Evolutionary conservation across 2,113 vertebrate genomes (phyloP), one percentile per base, ranked within the genome.

Genomic region (Oostethus manadensis): DNA sequence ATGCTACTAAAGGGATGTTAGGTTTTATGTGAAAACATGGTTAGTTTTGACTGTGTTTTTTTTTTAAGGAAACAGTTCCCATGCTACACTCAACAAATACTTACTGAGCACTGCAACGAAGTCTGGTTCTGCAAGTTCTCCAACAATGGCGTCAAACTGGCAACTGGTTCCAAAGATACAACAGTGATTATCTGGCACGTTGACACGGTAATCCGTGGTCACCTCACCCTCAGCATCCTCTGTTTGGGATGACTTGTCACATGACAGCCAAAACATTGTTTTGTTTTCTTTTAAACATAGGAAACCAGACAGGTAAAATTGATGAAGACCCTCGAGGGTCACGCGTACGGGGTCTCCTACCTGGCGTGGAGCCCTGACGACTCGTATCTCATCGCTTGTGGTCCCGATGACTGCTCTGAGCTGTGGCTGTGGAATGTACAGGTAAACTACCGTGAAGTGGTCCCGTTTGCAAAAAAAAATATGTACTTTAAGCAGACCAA

Each of bases 81-180:
- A 6, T 98, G 96, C 86, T 95, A 95, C 81, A 98, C 96, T 59
- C 94, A 97, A 81, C 96, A 98, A 86, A 94, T 98, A 73, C 90
- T 98, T 47, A 98, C 96, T 1, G 95, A 98, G 68, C 96, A 98
- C 87, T 98, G 96, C 87, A 98, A 98, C 51, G 96, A 98, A 87
- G 95, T 98, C 21, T 98, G 96, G 96, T 98, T 98, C 90, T 98
- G 96, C 88, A 97, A 97, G 84, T 98, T 98, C 82, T 97, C 96
- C 79, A 97, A 97, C 0, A 93, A 98, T 0, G 96, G 96, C 90
- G 96, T 94, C 81, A 98, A 96, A 89, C 87, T 98, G 90, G 96
- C 96, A 68, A 97, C 94, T 3, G 96, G 96, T 76, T 98, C 96
- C 64, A 98, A 98, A 89, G 96, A 98, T 79, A 97, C 96, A 50